Conservation (phyloP, 2,797 vertebrate species). For the Emydoidea blandingii region DNA sequence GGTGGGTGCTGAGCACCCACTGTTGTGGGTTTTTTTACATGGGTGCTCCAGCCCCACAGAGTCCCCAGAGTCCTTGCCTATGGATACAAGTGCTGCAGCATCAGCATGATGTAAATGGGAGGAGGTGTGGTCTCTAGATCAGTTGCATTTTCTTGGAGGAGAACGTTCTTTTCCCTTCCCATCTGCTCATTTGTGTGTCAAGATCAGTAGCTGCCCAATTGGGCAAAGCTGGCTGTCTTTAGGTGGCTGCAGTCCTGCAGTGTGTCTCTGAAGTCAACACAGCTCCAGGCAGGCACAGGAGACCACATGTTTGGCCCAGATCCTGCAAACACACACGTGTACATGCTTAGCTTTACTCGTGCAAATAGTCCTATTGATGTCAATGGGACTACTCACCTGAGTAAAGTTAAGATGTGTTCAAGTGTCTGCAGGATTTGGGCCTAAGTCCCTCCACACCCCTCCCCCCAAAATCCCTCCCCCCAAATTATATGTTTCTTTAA, state of each 20-base stretch:
- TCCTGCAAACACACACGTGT: neutral
- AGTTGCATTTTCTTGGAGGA: neutral
- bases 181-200: neutral
- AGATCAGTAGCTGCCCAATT: neutral
- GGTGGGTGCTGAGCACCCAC: too few species aligned
- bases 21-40: too few species aligned
- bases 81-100: neutral
- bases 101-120: neutral
- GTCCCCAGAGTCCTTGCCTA: too few species aligned
- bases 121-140: neutral
- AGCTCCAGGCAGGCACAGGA: neutral
- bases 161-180: neutral
- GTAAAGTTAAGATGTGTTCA: neutral
- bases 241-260: rapidly evolving
- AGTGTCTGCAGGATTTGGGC: neutral
- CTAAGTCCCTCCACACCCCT: neutral
- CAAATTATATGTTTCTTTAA: neutral
- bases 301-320: neutral
- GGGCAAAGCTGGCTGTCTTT: neutral
- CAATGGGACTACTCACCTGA: neutral
- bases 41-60: too few species aligned
- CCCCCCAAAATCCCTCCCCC: neutral
- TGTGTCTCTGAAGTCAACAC: rapidly evolving
- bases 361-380: neutral
- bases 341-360: neutral